A percentile compares a stretch with the other conserved stretches of the same genome.
phyloP scores from a whole-genome alignment of 2,888 invertebrate genomes.

The Artemia sinica region DNA sequence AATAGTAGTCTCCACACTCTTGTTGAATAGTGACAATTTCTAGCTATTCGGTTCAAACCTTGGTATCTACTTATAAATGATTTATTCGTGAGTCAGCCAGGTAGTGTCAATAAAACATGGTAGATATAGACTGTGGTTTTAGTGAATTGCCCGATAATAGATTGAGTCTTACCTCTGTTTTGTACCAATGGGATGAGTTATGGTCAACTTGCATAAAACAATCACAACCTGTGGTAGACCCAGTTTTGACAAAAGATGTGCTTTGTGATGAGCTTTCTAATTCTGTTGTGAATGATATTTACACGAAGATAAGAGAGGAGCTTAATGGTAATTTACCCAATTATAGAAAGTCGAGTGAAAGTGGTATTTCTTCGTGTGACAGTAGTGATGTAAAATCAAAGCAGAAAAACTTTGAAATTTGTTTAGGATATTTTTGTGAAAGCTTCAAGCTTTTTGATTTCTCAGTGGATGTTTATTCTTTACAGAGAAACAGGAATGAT shows the following conservation, averaged over 20 bases:
- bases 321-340: neutral
- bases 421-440: slow-evolving; percentile 5
- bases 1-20: no score
- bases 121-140: neutral
- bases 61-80: no score
- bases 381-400: neutral
- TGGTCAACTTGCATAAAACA: neutral
- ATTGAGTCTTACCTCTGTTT: neutral
- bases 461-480: slow-evolving; percentile 7
- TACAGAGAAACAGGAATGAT: slow-evolving; percentile 1
- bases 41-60: no score
- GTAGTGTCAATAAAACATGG: neutral
- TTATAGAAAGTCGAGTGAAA: slow-evolving; percentile 7
- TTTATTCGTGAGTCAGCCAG: no score
- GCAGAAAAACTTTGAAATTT: slow-evolving; percentile 1
- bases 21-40: no score
- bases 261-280: neutral
- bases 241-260: neutral
- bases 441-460: neutral
- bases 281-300: slow-evolving; percentile 11
- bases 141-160: neutral
- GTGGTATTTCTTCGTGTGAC: neutral
- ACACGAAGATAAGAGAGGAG: neutral
- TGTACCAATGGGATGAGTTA: neutral
- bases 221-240: neutral